A percentile compares a stretch with the other conserved stretches of the same genome.
Conservation (phyloP, 2,113 vertebrate species). For the Lampris megalopsis region DNA sequence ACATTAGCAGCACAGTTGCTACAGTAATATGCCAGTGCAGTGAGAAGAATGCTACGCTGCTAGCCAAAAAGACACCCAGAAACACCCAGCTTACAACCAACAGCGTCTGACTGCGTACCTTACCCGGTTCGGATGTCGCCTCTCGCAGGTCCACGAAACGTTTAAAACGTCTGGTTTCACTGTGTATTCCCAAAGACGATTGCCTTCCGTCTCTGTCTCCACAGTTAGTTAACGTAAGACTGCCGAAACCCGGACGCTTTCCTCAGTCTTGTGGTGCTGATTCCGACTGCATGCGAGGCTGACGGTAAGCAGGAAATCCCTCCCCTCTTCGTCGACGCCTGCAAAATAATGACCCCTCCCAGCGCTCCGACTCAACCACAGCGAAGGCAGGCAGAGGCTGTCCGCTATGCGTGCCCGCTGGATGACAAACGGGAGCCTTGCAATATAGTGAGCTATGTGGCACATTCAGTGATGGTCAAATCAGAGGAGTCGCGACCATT, state of each 20-base stretch:
- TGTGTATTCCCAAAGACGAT: slow-evolving; percentile 61
- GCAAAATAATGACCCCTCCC: slow-evolving; percentile 83
- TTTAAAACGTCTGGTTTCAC: slow-evolving; percentile 41
- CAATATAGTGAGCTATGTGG: slow-evolving; percentile 73
- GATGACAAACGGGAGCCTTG: slow-evolving; percentile 45
- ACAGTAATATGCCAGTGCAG: slow-evolving; percentile 48
- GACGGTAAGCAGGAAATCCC: slow-evolving; percentile 76
- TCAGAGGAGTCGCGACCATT: slow-evolving; percentile 47
- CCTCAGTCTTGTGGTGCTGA: slow-evolving; percentile 78
- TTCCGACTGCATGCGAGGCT: slow-evolving; percentile 76
- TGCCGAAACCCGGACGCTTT: slow-evolving; percentile 72
- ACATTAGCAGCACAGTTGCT: slow-evolving; percentile 59
- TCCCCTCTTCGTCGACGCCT: slow-evolving; percentile 70
- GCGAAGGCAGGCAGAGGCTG: slow-evolving; percentile 79
- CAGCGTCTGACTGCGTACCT: slow-evolving; percentile 51
- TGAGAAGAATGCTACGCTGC: slow-evolving; percentile 61
- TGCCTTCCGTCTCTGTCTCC: slow-evolving; percentile 41
- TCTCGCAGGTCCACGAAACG: slow-evolving; percentile 67
- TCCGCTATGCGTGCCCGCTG: slow-evolving; percentile 57
- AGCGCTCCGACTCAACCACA: slow-evolving; percentile 61
- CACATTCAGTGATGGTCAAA: slow-evolving; percentile 64
- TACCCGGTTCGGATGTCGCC: slow-evolving; percentile 20
- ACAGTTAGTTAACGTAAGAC: slow-evolving; percentile 47
- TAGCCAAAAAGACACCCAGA: slow-evolving; percentile 40
- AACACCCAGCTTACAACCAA: slow-evolving; percentile 33